Evolutionary conservation across 1,140 invertebrate genomes (phyloP).

Genomic region (Theocolax elegans): DNA sequence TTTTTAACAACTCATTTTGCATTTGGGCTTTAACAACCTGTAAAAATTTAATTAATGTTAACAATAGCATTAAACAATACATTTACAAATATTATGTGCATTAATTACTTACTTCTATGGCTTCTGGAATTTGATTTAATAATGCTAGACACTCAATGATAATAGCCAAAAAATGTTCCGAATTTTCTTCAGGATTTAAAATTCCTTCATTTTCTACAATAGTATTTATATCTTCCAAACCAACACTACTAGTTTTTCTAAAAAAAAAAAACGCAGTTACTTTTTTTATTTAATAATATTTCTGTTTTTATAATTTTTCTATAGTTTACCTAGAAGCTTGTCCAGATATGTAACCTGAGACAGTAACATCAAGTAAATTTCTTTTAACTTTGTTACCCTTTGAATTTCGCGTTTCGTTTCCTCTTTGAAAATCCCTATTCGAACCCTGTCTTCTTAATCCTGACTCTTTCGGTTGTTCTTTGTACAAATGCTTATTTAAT

Average conservation of each 20-base stretch:
- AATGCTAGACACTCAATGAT: conserved; percentile 88
- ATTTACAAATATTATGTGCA: not conserved
- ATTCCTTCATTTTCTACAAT: conserved; percentile 74
- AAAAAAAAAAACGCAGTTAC: conserved; percentile 22
- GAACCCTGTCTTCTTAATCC: conserved; percentile 73
- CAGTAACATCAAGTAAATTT: conserved; percentile 52
- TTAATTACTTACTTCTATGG: conserved; percentile 76
- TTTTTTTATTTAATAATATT: conserved; percentile 16
- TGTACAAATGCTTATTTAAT: conserved; percentile 80
- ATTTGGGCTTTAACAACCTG: conserved; percentile 84
- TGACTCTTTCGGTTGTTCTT: conserved; percentile 72
- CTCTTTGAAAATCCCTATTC: conserved; percentile 70
- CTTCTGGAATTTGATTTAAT: conserved; percentile 85
- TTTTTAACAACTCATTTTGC: conserved; percentile 80
- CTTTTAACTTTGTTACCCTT: conserved; percentile 57
- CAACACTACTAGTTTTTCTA: conserved; percentile 46
- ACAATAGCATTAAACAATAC: too few relatives aligned
- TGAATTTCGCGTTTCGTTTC: conserved; percentile 68
- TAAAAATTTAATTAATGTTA: conserved; percentile 45
- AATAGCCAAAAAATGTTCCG: conserved; percentile 81
- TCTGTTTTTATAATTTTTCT: conserved; percentile 16
- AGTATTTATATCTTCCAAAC: conserved; percentile 56
- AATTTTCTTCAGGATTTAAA: conserved; percentile 76
- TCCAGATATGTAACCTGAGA: conserved; percentile 42
- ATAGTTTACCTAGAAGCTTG: conserved; percentile 45